Conservation (phyloP, 2,888 invertebrate species). For the Sminthurides aquaticus region DNA sequence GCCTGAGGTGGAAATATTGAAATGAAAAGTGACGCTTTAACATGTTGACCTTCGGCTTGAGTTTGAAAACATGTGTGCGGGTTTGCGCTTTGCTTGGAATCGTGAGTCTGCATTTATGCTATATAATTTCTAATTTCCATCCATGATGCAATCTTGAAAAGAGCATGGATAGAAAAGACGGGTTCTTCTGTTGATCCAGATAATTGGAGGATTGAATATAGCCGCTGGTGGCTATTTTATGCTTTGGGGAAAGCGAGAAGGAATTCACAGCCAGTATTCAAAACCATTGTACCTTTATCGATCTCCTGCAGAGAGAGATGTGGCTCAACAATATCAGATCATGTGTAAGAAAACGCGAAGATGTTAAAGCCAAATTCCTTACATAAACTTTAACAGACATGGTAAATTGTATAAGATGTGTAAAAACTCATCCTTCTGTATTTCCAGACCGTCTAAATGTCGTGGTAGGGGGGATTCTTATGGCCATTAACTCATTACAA, state of each 20-base stretch:
- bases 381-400: no score
- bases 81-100: neutral
- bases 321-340: slow-evolving; percentile 1
- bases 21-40: no score
- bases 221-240: neutral
- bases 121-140: no score
- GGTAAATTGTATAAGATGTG: neutral
- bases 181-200: neutral
- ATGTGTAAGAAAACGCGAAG: slow-evolving; percentile 12
- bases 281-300: slow-evolving; percentile 17
- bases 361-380: no score
- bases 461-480: neutral
- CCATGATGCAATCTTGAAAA: no score
- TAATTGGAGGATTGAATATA: neutral
- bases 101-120: no score
- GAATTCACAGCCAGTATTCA: neutral
- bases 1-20: no score
- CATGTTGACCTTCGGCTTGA: neutral
- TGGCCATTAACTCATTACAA: slow-evolving; percentile 11
- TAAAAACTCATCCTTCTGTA: neutral
- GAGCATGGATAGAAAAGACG: no score
- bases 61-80: neutral
- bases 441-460: neutral
- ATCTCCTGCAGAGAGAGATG: slow-evolving; percentile 4
- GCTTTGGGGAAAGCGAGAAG: slow-evolving; percentile 8